A percentile compares a stretch with the other conserved stretches of the same genome.
These are phyloP conservation scores for Yponomeuta sedellus DNA, from an alignment of 2,888 invertebrate genomes.

Conservation along the genomic window DNA sequence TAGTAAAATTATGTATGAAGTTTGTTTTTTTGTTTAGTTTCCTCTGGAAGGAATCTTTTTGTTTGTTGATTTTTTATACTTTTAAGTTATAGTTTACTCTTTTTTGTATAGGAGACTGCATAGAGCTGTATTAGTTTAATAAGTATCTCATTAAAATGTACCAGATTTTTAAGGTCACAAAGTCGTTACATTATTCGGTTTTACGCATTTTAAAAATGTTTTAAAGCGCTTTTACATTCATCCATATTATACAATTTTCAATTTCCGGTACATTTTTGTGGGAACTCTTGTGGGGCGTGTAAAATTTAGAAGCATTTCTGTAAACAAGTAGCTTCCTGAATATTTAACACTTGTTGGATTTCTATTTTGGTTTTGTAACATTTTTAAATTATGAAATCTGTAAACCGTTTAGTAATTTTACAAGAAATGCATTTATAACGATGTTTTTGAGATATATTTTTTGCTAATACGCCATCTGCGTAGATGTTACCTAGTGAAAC, in stretches of 20 bases:
- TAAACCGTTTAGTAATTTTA: not conserved
- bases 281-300: not conserved
- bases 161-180: not conserved
- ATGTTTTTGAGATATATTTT: conserved; percentile 11
- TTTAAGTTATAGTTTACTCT: not conserved
- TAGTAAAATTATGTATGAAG: not conserved
- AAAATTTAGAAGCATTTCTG: not conserved
- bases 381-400: not conserved
- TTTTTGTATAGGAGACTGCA: not conserved
- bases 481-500: conserved; percentile 50
- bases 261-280: not conserved
- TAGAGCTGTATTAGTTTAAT: not conserved
- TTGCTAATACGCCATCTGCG: conserved; percentile 39
- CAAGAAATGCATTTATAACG: conserved; percentile 9
- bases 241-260: not conserved
- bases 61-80: not conserved
- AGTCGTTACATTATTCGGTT: conserved; percentile 16
- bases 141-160: not conserved
- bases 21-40: not conserved
- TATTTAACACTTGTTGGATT: not conserved
- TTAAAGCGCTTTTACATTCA: not conserved
- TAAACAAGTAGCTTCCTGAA: not conserved
- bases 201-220: conserved; percentile 26
- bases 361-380: not conserved
- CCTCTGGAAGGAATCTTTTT: not conserved